phyloP scores from a whole-genome alignment of 2,888 invertebrate genomes.

The Drosophila hamatofila region DNA sequence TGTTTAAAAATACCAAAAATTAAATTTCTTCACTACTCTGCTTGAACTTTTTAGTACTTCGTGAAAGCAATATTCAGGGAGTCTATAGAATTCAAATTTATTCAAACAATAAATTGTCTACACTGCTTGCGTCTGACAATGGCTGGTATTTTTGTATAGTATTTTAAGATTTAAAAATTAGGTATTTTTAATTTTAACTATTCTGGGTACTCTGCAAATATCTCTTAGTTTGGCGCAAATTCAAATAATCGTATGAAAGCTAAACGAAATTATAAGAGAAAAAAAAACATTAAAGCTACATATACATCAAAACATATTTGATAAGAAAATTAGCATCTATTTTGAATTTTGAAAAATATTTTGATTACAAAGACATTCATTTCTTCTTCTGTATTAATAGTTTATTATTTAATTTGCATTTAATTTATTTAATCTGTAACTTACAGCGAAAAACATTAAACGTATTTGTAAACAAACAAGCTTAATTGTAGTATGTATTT shows the following conservation, averaged over 20 bases:
- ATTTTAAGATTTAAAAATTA: background rate
- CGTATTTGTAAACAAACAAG: conserved; percentile 75
- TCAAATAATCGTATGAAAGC: background rate
- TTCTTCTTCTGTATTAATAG: conserved; percentile 1
- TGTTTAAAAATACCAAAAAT: background rate
- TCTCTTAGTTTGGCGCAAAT: background rate
- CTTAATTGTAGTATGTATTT: conserved; percentile 59
- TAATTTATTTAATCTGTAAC: conserved; percentile 67
- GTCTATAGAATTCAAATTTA: too few species aligned
- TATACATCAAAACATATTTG: background rate
- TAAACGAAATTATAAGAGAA: background rate
- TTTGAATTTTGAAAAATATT: too few species aligned
- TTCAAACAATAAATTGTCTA: too few species aligned
- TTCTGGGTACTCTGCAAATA: background rate
- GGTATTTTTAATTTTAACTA: background rate
- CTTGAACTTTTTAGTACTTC: background rate
- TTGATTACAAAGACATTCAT: background rate
- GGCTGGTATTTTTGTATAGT: background rate
- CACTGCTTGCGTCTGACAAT: background rate
- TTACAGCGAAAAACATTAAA: conserved; percentile 66
- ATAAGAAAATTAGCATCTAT: too few species aligned
- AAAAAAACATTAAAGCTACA: background rate
- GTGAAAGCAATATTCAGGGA: too few species aligned
- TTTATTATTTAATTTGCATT: conserved; percentile 44
- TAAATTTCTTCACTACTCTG: background rate